Evolutionary conservation across 2,888 invertebrate genomes (phyloP), one percentile per base, ranked within the genome.

Genomic region (Agrilus biguttatus): DNA sequence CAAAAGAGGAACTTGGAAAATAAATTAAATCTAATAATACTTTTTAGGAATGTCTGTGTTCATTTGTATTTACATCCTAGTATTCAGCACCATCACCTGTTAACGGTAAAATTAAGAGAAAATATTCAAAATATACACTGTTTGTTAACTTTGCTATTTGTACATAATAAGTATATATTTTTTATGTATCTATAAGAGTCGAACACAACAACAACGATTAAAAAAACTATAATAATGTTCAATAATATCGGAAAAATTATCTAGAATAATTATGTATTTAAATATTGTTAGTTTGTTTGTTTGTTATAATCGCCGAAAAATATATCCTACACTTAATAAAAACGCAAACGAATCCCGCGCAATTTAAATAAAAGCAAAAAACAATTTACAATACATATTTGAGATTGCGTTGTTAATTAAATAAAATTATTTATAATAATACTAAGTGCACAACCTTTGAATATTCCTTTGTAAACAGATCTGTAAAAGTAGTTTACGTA

Each of bases 11-110:
- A 54, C 53, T 55, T 51, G 48, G 42, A 52, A 49, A 43, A 40
- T 39, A 42, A 46, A 53, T 49, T 51, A 51, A 53, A 58, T 58
- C 59, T 65, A 67, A 60, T 67, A 67, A 67, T 67, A 66, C 66
- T 66, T 63, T 50, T 51, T 64, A 66, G 65, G 65, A 66, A 66
- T 66, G 65, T 66, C 65, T 55, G 57, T 45, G 43, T 47, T 46
- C 58, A 21, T 55, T 55, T 50, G 41, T 60, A 63, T 63, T 50
- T 62, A 65, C 63, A 65, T 61, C 61, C 59, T 62, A 64, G 57
- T 53, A 56, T 53, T 63, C 63, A 64, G 63, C 64, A 64, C 63
- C 64, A 61, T 59, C 33, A 45, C 40, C 45, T 40, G 45, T 45
- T 47, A 40, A 45, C 33, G 37, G 42, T 37, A 33, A 28, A 28